Percentiles rank a stretch among this genome's conserved stretches.
Evolutionary conservation across 2,113 vertebrate genomes (phyloP).

Genomic region (Hemichromis elongatus): DNA sequence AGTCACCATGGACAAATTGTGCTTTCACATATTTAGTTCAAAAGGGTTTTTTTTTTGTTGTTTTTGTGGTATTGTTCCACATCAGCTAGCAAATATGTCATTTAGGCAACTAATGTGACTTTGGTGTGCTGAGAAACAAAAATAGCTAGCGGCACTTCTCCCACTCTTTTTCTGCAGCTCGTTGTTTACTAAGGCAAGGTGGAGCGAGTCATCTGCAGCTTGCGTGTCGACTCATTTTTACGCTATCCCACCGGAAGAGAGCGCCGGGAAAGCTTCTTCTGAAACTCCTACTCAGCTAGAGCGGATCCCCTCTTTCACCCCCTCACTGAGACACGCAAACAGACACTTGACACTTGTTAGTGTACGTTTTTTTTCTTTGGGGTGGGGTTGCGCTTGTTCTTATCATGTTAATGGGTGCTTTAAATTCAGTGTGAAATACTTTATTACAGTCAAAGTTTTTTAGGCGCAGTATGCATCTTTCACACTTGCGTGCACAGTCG

Average conservation of each 20-base stretch:
- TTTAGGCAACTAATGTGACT: conserved; percentile 35
- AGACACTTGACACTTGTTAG: not conserved
- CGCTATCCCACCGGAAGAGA: not conserved
- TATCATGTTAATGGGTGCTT: not conserved
- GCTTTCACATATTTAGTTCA: conserved; percentile 43
- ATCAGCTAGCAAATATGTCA: conserved; percentile 45
- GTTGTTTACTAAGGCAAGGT: conserved; percentile 35
- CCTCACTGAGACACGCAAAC: not conserved
- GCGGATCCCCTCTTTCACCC: not conserved
- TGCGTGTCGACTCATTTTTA: not conserved
- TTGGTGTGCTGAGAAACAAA: conserved; percentile 6
- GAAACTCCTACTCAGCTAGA: conserved; percentile 3
- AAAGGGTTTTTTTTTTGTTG: conserved; percentile 7
- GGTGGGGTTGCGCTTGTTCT: not conserved
- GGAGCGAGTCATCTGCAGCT: not conserved
- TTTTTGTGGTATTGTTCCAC: conserved; percentile 26
- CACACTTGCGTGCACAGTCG: not conserved
- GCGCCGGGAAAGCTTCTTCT: not conserved
- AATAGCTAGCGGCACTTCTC: conserved; percentile 24
- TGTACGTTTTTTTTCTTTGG: not conserved
- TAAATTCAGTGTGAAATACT: not conserved
- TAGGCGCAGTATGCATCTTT: not conserved
- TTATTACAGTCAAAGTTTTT: not conserved
- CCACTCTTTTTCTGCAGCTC: conserved; percentile 19
- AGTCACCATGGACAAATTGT: conserved; percentile 50